Base-by-base conservation (phyloP, 2,888 invertebrate species). In the Uloborus plumipes region DNA sequence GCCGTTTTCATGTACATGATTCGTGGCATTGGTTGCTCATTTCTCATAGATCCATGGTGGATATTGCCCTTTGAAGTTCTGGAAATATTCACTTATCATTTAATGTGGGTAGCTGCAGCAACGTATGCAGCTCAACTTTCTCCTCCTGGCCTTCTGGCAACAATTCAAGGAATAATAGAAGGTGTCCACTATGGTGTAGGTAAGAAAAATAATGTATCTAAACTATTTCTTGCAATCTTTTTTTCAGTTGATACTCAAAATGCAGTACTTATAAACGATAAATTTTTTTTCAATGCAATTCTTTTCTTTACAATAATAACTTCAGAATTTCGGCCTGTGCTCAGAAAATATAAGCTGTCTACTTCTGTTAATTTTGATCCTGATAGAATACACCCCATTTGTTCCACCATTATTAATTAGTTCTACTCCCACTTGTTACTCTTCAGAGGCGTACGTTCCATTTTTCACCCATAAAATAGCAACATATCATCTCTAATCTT, bases 71-170 rank as follows among this genome's bases (percentile, higher is more conserved):
- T 95, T 87, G 95, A 95, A 76, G 94, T 94, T 0, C 92, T 95
- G 92, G 95, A 95, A 89, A 94, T 94, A 0, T 89, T 95, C n/a
- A 94, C 95, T 0, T 94, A 94, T 31, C 95, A 95, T 88, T 90
- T 96, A 85, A 94, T 96, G 94, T 96, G 95, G 94, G 95, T 95
- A n/a, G 94, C 96, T 55, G 95, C 95, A 0, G 94, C 95, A 9
- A 95, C 95, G 0, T 95, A 95, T 89, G 95, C 94, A 87, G 94
- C 94, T 18, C 92, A 94, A 88, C 89, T 96, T 86, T 94, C 95
- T 1, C 96, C 96, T 0, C 93, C 94, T 88, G 94, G 93, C 87
- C 90, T 95, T 85, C 90, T 95, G 77, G 95, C 95, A 7, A 96
- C 96, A 0, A 90, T 96, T 72, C 95, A 95, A 87, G 96, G 96